Percentiles rank a stretch among this genome's conserved stretches.
Conservation (phyloP, 1,140 invertebrate species). For the Dufourea novaeangliae region DNA sequence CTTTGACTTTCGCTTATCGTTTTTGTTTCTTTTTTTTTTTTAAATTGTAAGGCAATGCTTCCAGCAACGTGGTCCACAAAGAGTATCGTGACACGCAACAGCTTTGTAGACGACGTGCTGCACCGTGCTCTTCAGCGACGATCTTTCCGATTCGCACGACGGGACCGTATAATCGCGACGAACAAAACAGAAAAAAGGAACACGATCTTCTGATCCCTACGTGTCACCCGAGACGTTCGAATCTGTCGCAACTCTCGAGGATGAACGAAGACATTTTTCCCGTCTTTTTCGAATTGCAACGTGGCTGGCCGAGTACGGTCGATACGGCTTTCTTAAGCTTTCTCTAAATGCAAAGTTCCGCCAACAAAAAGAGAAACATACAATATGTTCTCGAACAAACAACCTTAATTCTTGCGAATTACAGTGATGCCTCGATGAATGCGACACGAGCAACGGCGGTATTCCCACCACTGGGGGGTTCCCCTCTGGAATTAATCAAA, state of each 20-base stretch:
- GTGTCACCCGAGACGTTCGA: not conserved
- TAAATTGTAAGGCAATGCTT: slow-evolving; percentile 56
- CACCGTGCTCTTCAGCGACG: slow-evolving; percentile 22
- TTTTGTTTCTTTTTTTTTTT: too few species aligned
- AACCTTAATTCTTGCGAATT: too few species aligned
- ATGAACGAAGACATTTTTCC: not conserved
- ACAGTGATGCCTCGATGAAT: too few species aligned
- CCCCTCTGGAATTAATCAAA: too few species aligned
- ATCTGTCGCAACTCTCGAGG: not conserved
- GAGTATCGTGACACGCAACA: slow-evolving; percentile 37
- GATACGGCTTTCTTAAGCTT: not conserved
- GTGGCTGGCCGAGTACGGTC: not conserved
- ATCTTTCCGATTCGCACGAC: slow-evolving; percentile 11
- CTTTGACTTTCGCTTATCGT: slow-evolving; percentile 47
- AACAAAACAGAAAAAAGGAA: not conserved
- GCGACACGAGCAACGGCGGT: too few species aligned
- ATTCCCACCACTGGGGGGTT: too few species aligned
- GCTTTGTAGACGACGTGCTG: slow-evolving; percentile 34
- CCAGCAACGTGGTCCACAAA: slow-evolving; percentile 45
- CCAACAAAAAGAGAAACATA: too few species aligned
- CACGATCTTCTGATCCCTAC: not conserved
- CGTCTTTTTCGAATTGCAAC: not conserved
- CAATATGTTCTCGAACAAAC: too few species aligned
- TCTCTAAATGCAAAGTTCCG: slow-evolving; percentile 17
- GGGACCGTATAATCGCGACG: not conserved